Percentiles rank a stretch among this genome's conserved stretches.
Evolutionary conservation across 2,888 invertebrate species (phyloP).

Genomic region (Nysson spinosus): DNA sequence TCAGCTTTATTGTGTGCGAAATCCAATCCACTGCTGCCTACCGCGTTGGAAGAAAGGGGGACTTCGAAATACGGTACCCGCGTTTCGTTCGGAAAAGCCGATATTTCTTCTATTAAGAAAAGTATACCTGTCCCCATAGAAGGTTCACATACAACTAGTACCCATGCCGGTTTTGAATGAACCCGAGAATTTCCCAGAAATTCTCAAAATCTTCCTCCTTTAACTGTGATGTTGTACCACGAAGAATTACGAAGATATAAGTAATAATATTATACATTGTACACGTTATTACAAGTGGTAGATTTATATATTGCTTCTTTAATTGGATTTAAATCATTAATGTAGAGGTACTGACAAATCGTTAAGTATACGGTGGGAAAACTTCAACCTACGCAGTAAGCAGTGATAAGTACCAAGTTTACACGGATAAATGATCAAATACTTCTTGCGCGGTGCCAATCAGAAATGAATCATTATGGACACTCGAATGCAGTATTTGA

Average conservation of each 20-base stretch:
- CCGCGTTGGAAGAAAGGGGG: conserved; percentile 18
- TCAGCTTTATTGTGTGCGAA: conserved; percentile 63
- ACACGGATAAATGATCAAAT: not conserved
- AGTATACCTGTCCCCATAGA: conserved; percentile 21
- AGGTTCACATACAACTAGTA: conserved; percentile 8
- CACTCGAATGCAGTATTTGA: conserved; percentile 11
- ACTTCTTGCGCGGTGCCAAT: not conserved
- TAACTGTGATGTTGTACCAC: not conserved
- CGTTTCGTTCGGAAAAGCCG: conserved; percentile 37
- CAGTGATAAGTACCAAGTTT: not conserved
- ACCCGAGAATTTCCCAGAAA: not conserved
- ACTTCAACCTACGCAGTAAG: too few species aligned
- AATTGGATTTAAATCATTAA: too few species aligned
- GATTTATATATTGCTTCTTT: too few species aligned
- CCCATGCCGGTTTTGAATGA: not conserved
- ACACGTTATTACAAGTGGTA: too few species aligned
- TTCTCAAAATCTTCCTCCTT: not conserved
- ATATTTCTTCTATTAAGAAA: conserved; percentile 23
- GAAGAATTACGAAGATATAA: too few species aligned
- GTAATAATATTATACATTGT: too few species aligned
- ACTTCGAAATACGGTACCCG: not conserved
- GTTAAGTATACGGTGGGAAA: too few species aligned
- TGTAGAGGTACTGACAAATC: too few species aligned
- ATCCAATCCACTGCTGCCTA: conserved; percentile 51
- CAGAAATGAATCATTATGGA: not conserved